A percentile compares a stretch with the other conserved stretches of the same genome.
Conservation (phyloP, 1,140 invertebrate species). For the Drosophila albomicans region DNA sequence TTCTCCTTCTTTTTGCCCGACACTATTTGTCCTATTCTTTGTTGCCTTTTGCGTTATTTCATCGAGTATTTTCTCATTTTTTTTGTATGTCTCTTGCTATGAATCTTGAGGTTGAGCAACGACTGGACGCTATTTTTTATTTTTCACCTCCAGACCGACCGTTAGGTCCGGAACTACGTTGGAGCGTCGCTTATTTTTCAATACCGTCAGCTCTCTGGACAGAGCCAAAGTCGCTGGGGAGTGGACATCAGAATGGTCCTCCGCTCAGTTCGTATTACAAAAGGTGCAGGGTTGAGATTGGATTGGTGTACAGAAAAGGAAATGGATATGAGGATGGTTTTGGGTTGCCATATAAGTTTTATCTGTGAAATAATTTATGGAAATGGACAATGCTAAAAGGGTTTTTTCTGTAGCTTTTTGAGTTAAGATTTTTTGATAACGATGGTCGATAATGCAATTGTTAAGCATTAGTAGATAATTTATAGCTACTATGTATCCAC, state of each 20-base stretch:
- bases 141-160: slow-evolving; percentile 41
- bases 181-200: slow-evolving; percentile 65
- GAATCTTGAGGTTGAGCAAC: slow-evolving; percentile 77
- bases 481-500: too few species aligned
- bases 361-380: slow-evolving; percentile 72
- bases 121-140: slow-evolving; percentile 75
- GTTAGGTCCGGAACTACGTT: not conserved
- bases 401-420: slow-evolving; percentile 37
- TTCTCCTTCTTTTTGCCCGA: slow-evolving; percentile 9
- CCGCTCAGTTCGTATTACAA: slow-evolving; percentile 41
- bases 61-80: slow-evolving; percentile 50
- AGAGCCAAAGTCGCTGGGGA: slow-evolving; percentile 69
- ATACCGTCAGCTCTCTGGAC: slow-evolving; percentile 63
- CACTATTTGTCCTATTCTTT: slow-evolving; percentile 32
- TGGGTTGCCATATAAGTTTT: slow-evolving; percentile 56
- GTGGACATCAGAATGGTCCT: slow-evolving; percentile 14
- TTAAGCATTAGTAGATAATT: not conserved
- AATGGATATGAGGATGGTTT: not conserved
- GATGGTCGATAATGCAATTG: not conserved
- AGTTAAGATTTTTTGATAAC: slow-evolving; percentile 14
- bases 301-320: not conserved
- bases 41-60: slow-evolving; percentile 67
- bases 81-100: slow-evolving; percentile 61
- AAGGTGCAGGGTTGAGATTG: slow-evolving; percentile 9
- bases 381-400: slow-evolving; percentile 57